Base-by-base conservation (phyloP, 2,113 vertebrate species). In the Perognathus longimembris region DNA sequence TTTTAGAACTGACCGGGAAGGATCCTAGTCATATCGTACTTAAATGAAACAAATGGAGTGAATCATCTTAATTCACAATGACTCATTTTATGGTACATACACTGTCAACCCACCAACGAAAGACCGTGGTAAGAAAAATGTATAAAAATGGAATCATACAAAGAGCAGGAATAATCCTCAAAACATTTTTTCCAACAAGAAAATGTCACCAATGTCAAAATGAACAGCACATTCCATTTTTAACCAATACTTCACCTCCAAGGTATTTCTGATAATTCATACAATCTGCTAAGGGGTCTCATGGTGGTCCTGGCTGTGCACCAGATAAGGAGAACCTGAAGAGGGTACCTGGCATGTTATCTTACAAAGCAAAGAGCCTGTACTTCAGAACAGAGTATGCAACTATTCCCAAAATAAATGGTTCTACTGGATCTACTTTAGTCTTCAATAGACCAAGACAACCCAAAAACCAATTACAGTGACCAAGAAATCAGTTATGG, bases 1-100 rank as follows among this genome's bases (percentile, higher is more conserved):
- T 74, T 95, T 92, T n/a, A 73, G 50, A 96, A 96, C 3, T 88
- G 66, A 32, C 34, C 32, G 64, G 63, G 45, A 90, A 94, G 66
- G 34, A 74, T 42, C 26, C 36, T 71, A 81, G 32, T 69, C 3
- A 10, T 7, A 26, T 20, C 50, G 1, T 30, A 22, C 7, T 59
- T 89, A 74, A 59, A 84, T 38, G 26, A 93, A 92, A 78, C 8
- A 73, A 45, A 91, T 40, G 64, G 6, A 78, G 14, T 81, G 38
- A 93, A 74, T 83, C 81, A 54, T 63, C 64, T 59, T 89, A 91
- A 91, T 45, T 85, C 34, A 86, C 30, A 64, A 80, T 36, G 45
- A 85, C 17, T 79, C 32, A 59, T 80, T 94, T 92, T 63, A 88
- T 88, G 24, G 38, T 63, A 21, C 11, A 24, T n/a, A 76, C 45